These are phyloP conservation scores for Cherax quadricarinatus DNA, from an alignment of 1,140 invertebrate genomes.

Conservation along the genomic window DNA sequence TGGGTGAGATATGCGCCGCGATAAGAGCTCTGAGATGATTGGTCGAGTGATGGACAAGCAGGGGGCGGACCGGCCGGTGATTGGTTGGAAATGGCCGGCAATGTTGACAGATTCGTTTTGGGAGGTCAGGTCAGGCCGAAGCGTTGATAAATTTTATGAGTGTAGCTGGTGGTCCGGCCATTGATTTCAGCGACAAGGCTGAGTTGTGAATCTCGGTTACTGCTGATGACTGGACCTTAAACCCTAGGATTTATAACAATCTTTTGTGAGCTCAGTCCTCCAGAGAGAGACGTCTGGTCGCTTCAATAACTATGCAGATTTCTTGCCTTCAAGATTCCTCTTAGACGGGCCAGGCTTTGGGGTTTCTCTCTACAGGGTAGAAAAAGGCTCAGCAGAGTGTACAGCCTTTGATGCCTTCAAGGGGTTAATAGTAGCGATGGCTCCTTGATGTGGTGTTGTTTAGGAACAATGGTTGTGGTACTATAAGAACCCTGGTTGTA, in stretches of 20 bases:
- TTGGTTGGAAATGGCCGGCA: conserved; percentile 59
- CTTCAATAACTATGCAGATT: conserved; percentile 51
- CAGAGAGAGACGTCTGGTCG: conserved; percentile 8
- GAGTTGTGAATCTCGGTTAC: conserved; percentile 65
- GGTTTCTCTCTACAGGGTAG: neutral
- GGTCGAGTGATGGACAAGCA: conserved; percentile 70
- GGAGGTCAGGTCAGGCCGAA: conserved; percentile 62
- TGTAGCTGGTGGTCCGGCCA: conserved; percentile 65
- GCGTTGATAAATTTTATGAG: conserved; percentile 72
- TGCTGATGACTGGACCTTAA: conserved; percentile 59
- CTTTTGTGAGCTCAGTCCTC: conserved; percentile 50
- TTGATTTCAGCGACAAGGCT: conserved; percentile 63
- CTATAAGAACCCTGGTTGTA: too few species aligned
- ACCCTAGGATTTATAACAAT: conserved; percentile 53
- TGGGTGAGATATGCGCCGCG: conserved; percentile 57
- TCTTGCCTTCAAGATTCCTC: conserved; percentile 21
- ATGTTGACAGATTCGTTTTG: conserved; percentile 71
- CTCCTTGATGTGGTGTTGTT: too few species aligned
- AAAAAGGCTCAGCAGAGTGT: neutral
- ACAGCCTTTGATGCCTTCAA: too few species aligned
- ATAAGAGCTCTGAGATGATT: conserved; percentile 72
- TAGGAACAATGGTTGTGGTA: too few species aligned
- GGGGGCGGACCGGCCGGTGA: conserved; percentile 66
- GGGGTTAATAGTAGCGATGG: too few species aligned
- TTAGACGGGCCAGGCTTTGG: neutral